Base-by-base conservation (phyloP, 2,113 vertebrate genomes). In the Scopus umbretta region DNA sequence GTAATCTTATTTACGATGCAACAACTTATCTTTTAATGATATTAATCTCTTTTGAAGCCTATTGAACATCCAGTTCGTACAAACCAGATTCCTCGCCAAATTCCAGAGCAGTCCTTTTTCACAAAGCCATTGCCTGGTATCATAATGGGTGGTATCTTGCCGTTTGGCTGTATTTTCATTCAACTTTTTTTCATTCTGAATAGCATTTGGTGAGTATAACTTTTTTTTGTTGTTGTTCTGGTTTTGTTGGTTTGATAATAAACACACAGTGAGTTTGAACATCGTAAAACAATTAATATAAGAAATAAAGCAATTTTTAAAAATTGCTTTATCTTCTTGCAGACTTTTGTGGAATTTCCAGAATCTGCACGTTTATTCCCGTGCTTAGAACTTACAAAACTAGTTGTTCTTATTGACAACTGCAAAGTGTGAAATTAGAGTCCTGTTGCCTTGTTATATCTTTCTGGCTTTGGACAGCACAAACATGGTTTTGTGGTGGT, bases 131-230 rank as follows among this genome's bases (percentile, higher is more conserved):
- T 99, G 53, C 98, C 99, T 70, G 99, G 98, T 20, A 98, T 99
- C 50, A 59, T 99, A 30, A 98, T 99, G 98, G 98, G 99, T 8
- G 99, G 99, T 7, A 99, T 99, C 96, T 97, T 99, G 75, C 98
- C 99, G 17, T 99, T 99, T 89, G 99, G 99, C 40, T 99, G 99
- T 94, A 99, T 99, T 97, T 99, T 99, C 93, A 99, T 99, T 90
- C 99, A 99, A 88, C 98, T 99, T 16, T 99, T 99, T 98, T 99
- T 99, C 94, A 99, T 99, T 95, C 98, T 99, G 63, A 99, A 99
- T 89, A 99, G 98, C 94, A 99, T 99, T 97, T 99, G 99, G 99
- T 99, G 97, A 98, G 98, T 93, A 87, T 66, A 6, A 2, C 11
- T 49, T 67, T 34, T 56, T 74, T 25, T 40, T 6, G n/a, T 61